These are phyloP conservation scores for Acanthoscelides obtectus DNA, from an alignment of 2,888 invertebrate species.

Conservation along the genomic window DNA sequence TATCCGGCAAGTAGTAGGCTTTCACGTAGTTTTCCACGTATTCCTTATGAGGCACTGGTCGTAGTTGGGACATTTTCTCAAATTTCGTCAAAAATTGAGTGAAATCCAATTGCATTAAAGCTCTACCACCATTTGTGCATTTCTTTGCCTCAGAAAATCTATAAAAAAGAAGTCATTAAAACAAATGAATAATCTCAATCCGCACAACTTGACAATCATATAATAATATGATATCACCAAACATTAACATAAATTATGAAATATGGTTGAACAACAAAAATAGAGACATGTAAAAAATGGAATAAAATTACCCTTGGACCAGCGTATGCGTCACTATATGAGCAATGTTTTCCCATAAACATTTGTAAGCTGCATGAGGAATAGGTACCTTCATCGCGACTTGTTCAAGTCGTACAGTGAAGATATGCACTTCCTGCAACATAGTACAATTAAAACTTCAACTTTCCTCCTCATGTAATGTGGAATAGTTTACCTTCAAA, in stretches of 20 bases:
- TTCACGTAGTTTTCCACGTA: conserved; percentile 95
- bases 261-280: too few species aligned
- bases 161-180: conserved; percentile 25
- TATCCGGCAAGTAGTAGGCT: conserved; percentile 90
- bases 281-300: background rate
- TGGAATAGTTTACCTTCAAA: conserved; percentile 51
- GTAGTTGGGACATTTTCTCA: conserved; percentile 78
- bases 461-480: background rate
- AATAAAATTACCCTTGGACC: conserved; percentile 75
- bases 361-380: conserved; percentile 61
- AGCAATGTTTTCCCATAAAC: conserved; percentile 85
- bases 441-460: conserved; percentile 9
- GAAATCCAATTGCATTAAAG: conserved; percentile 96
- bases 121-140: conserved; percentile 94
- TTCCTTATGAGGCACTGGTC: conserved; percentile 81
- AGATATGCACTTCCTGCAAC: conserved; percentile 65
- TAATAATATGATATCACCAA: too few species aligned
- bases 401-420: conserved; percentile 72
- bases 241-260: too few species aligned
- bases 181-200: too few species aligned
- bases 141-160: conserved; percentile 85
- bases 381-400: conserved; percentile 67
- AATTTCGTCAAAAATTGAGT: conserved; percentile 89
- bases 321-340: conserved; percentile 81
- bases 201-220: too few species aligned